Evolutionary conservation across 2,797 vertebrate genomes (phyloP).

Genomic region (Hozukius guyotensis): DNA sequence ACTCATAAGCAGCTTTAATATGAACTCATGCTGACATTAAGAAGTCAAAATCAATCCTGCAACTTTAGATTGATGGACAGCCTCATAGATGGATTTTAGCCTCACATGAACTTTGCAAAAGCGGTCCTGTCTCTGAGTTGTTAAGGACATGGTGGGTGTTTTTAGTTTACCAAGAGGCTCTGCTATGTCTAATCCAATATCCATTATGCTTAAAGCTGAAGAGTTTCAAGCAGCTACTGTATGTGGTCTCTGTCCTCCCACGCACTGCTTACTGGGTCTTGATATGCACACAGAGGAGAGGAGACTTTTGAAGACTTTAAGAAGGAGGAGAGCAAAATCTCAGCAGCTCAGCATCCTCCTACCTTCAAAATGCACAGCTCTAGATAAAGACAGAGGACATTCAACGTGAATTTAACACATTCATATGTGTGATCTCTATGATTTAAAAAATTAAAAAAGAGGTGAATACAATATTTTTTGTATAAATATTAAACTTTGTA

Average conservation of each 20-base stretch:
- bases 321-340: neutral
- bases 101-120: neutral
- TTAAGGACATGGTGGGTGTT: conserved; percentile 18
- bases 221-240: conserved; percentile 19
- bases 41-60: neutral
- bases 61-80: neutral
- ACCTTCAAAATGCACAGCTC: neutral
- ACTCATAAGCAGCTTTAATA: neutral
- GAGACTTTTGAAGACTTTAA: conserved; percentile 4
- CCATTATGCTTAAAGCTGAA: conserved; percentile 20
- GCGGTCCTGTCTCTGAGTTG: neutral
- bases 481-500: neutral
- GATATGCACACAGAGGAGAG: neutral
- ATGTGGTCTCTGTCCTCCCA: conserved; percentile 37
- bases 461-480: neutral
- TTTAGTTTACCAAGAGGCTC: conserved; percentile 19
- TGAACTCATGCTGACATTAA: neutral
- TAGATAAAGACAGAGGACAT: neutral
- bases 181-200: conserved; percentile 48
- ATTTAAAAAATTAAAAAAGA: neutral
- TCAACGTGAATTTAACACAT: neutral
- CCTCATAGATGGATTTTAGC: neutral
- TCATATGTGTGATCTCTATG: neutral
- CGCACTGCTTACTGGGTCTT: conserved; percentile 5
- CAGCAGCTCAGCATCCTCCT: neutral